Percentiles rank a stretch among this genome's conserved stretches.
Evolutionary conservation across 2,113 vertebrate genomes (phyloP).

Genomic region (Hassar affinis): DNA sequence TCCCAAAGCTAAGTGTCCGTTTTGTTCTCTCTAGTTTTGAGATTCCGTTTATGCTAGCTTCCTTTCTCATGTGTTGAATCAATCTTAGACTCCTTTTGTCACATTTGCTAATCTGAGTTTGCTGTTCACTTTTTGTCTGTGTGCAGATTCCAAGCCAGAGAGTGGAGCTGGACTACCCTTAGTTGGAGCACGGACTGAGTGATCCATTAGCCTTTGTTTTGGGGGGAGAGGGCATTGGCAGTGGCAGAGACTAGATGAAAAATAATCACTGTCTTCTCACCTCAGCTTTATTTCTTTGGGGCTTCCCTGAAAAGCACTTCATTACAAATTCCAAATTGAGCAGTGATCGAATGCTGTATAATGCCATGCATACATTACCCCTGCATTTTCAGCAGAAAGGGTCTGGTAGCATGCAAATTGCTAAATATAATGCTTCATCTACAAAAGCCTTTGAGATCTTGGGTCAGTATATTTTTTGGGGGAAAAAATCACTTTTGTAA

Average conservation of each 20-base stretch:
- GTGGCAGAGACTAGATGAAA: conserved; percentile 41
- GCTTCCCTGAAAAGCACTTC: conserved; percentile 35
- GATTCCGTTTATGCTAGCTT: too few species aligned
- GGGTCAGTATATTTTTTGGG: background rate
- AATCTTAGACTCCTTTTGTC: too few species aligned
- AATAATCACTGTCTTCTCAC: conserved; percentile 47
- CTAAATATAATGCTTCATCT: conserved; percentile 15
- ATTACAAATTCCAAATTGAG: conserved; percentile 53
- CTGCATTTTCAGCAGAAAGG: conserved; percentile 29
- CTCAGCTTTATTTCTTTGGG: conserved; percentile 33
- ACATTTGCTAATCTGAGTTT: too few species aligned
- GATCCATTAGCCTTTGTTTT: too few species aligned
- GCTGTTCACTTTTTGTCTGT: too few species aligned
- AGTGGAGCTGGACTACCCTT: too few species aligned
- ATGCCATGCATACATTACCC: conserved; percentile 47
- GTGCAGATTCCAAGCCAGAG: too few species aligned
- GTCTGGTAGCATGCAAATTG: conserved; percentile 19
- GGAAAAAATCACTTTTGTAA: background rate
- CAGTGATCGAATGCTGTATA: background rate
- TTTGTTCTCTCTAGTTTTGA: too few species aligned
- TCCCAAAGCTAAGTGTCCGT: too few species aligned
- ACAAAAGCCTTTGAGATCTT: conserved; percentile 29
- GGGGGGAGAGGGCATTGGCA: conserved; percentile 43
- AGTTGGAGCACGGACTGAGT: too few species aligned
- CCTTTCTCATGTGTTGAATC: too few species aligned